Conservation (phyloP, 35 echinoderm and acorn worm genomes). For the Apostichopus parvimensis region DNA sequence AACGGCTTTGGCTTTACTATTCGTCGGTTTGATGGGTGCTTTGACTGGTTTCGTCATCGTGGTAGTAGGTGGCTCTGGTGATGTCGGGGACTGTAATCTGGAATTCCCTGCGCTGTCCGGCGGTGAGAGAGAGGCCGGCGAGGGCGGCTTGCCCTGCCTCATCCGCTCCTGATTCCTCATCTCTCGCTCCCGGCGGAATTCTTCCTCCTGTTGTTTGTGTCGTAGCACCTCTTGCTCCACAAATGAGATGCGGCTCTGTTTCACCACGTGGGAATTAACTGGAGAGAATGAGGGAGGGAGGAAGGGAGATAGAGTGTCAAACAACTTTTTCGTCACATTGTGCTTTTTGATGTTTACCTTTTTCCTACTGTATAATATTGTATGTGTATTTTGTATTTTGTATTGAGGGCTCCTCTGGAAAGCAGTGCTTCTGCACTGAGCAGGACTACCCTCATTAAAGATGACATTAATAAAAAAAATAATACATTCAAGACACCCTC, state of each 20-base stretch:
- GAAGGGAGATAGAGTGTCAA: no score
- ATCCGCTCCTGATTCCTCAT: slow-evolving; percentile 24
- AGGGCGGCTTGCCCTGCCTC: background rate
- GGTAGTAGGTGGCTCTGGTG: slow-evolving; percentile 27
- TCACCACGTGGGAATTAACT: slow-evolving; percentile 56
- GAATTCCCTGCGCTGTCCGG: background rate
- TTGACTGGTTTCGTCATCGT: slow-evolving; percentile 24
- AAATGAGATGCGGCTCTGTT: slow-evolving; percentile 36
- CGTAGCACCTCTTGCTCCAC: slow-evolving; percentile 42
- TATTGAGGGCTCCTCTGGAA: no score
- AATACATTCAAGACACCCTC: no score
- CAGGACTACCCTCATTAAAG: no score
- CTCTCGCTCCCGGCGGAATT: slow-evolving; percentile 39
- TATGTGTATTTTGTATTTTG: no score
- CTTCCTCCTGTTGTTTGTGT: slow-evolving; percentile 53
- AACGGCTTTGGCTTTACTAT: slow-evolving; percentile 46
- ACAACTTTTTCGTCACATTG: no score
- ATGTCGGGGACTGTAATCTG: slow-evolving; percentile 17
- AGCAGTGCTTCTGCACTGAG: no score
- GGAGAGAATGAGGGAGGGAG: background rate
- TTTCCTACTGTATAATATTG: no score
- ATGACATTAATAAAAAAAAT: no score
- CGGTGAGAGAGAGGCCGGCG: background rate
- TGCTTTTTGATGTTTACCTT: no score
- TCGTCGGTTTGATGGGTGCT: background rate